These are phyloP conservation scores for Proteles cristata DNA, from an alignment of 2,113 vertebrate genomes.

Conservation along the genomic window DNA sequence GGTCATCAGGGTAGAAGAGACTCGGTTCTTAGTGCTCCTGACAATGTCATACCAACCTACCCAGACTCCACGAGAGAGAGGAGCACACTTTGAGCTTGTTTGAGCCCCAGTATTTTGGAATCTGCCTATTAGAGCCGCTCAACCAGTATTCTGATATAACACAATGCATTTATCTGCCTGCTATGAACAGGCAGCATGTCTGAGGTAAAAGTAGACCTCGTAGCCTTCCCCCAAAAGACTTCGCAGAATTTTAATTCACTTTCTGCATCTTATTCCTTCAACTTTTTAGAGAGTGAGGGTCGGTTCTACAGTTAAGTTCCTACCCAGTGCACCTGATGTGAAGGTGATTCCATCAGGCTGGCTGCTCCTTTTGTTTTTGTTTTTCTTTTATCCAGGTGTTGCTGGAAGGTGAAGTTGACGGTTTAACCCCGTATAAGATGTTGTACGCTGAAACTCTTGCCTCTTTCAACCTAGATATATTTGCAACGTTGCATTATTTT, in stretches of 20 bases:
- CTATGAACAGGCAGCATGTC: neutral
- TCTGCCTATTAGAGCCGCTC: neutral
- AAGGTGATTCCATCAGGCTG: accelerated
- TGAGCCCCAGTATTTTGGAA: neutral
- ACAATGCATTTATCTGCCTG: neutral
- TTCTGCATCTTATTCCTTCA: neutral
- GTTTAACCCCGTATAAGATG: accelerated
- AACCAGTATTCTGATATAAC: neutral
- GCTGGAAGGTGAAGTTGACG: neutral
- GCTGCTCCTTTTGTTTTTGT: neutral
- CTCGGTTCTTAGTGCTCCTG: neutral
- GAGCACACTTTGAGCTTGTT: neutral
- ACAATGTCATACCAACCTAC: neutral
- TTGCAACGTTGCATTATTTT: neutral
- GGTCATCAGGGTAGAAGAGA: neutral
- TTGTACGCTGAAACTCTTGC: too few relatives aligned
- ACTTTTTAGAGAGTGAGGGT: neutral
- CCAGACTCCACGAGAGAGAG: neutral
- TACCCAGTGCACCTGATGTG: neutral
- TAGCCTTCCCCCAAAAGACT: neutral
- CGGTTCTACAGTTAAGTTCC: neutral
- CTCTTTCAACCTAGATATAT: neutral
- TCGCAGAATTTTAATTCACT: neutral
- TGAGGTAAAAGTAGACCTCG: neutral
- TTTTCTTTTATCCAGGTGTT: neutral